A percentile compares a stretch with the other conserved stretches of the same genome.
Conservation (phyloP, 2,113 vertebrate species). For the Paraplagusia blochii region DNA sequence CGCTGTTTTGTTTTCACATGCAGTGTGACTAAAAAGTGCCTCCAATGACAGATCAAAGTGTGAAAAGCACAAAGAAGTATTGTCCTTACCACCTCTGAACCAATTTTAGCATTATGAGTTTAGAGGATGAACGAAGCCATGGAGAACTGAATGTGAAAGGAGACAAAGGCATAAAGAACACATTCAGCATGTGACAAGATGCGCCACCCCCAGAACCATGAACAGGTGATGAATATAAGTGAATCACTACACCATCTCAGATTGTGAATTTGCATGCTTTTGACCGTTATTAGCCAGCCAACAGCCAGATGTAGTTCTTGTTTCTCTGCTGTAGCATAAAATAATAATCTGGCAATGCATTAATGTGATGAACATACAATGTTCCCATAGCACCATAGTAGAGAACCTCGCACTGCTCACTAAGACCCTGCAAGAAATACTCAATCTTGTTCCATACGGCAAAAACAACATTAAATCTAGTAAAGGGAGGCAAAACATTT, state of each 20-base stretch:
- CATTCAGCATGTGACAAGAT: conserved; percentile 61
- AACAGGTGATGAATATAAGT: conserved; percentile 40
- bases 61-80: conserved; percentile 62
- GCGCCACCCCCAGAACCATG: conserved; percentile 43
- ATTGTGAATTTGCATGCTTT: conserved; percentile 25
- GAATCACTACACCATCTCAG: conserved; percentile 9
- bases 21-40: conserved; percentile 58
- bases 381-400: conserved; percentile 75
- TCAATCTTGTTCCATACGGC: no score
- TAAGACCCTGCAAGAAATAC: conserved; percentile 16
- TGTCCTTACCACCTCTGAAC: conserved; percentile 89
- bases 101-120: conserved; percentile 87
- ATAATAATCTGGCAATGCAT: conserved; percentile 24
- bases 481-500: no score
- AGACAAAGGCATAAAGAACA: conserved; percentile 78
- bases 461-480: no score
- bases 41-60: conserved; percentile 51
- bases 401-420: conserved; percentile 79
- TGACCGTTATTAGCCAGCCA: conserved; percentile 32
- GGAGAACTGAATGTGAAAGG: conserved; percentile 84
- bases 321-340: conserved; percentile 19
- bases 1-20: conserved; percentile 56
- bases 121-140: conserved; percentile 84
- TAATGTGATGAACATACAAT: conserved; percentile 56
- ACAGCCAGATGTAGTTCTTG: conserved; percentile 50